Evolutionary conservation across 2,888 invertebrate genomes (phyloP), one percentile per base, ranked within the genome.

Genomic region (Helobdella robusta): DNA sequence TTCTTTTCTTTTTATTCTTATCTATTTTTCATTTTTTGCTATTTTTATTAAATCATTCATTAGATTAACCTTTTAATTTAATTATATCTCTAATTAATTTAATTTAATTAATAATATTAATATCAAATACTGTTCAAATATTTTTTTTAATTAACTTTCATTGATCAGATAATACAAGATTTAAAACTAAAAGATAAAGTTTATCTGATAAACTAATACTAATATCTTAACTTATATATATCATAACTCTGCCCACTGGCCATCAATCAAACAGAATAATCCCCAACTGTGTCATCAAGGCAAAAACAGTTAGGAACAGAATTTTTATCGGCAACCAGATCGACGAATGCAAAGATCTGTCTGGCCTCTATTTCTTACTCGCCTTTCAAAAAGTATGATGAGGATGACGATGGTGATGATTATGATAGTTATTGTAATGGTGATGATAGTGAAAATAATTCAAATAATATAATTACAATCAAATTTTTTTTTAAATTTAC

Each of bases 251-350:
- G 11, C 18, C 18, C 44, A 44, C 44, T 18, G 15, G 11, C 15
- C 11, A n/a, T n/a, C n/a, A n/a, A 23, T 54, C n/a, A n/a, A n/a
- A 34, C 56, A 78, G 78, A 68, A 66, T 77, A 23, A 71, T 79
- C 61, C 93, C 95, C 0, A 98, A 98, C 80, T 92, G 91, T 75
- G 89, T 98, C 34, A 91, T 93, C 85, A 99, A 99, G 83, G 94
- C 94, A 0, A 97, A 95, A 80, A 91, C 91, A 62, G 97, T 98
- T 79, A 83, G 93, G 64, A 86, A 94, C 11, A 84, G 97, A 52
- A 87, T 91, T 0, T 99, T 95, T 78, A 85, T 98, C 65, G 95
- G 89, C 0, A 86, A 88, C 74, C 95, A 98, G 82, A 87, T 98
- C 20, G 90, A 95, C 68, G 95, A 97, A 72, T 97, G 97, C 76